A percentile compares a stretch with the other conserved stretches of the same genome.
Conservation (phyloP, 1,140 invertebrate species). For the Lasaia peninsularis region DNA sequence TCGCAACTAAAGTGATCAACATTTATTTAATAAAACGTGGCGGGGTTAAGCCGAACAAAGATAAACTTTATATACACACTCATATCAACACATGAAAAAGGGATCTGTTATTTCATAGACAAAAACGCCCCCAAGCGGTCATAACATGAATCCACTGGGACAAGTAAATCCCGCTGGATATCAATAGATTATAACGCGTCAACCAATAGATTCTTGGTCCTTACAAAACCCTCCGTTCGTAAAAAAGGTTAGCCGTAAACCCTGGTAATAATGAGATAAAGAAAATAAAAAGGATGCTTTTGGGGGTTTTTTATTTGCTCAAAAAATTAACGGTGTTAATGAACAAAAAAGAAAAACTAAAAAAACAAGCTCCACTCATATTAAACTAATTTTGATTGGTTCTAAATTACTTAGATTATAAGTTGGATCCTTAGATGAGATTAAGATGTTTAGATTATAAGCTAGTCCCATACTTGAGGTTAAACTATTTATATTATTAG, state of each 20-base stretch:
- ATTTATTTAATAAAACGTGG: neutral
- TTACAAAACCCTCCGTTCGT: constrained; percentile 22
- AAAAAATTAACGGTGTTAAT: no score
- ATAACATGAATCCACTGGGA: constrained; percentile 18
- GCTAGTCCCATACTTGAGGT: no score
- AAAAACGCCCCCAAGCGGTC: constrained; percentile 14
- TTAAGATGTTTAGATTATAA: no score
- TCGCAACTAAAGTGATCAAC: neutral
- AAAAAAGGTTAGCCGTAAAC: constrained; percentile 21
- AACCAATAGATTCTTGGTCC: constrained; percentile 19
- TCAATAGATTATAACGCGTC: constrained; percentile 20
- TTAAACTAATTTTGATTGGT: no score
- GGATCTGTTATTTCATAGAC: constrained; percentile 12
- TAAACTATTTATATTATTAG: no score
- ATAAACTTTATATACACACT: constrained; percentile 9
- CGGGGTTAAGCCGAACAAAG: neutral
- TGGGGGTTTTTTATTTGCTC: neutral
- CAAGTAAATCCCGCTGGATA: constrained; percentile 15
- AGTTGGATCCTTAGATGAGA: no score
- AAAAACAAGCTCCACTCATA: no score
- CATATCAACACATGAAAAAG: constrained; percentile 12
- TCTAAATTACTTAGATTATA: no score
- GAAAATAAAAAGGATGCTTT: constrained; percentile 24
- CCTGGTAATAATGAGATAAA: constrained; percentile 19
- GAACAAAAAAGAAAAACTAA: no score